Evolutionary conservation across 2,113 vertebrate genomes (phyloP).

Genomic region (Oreochromis spilurus): DNA sequence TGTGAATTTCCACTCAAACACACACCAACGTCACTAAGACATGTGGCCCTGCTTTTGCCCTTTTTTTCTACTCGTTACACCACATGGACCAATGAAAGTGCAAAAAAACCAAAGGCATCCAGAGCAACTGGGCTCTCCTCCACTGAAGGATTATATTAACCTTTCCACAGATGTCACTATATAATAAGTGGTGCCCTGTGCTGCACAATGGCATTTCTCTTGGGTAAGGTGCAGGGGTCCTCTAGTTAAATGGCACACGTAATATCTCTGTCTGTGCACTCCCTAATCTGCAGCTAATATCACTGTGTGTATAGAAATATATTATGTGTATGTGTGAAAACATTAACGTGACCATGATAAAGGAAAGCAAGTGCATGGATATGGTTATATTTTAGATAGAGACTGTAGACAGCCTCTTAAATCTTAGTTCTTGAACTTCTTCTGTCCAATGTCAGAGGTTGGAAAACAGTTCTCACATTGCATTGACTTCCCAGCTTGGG

Average conservation of each 20-base stretch:
- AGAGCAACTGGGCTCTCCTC: constrained; percentile 1
- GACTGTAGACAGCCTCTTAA: neutral
- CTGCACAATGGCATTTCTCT: constrained; percentile 67
- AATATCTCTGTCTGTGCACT: constrained; percentile 50
- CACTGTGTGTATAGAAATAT: neutral
- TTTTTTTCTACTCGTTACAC: neutral
- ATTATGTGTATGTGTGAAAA: neutral
- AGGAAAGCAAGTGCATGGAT: neutral
- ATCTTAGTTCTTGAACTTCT: neutral
- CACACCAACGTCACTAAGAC: neutral
- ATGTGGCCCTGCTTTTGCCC: neutral
- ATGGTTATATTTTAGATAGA: neutral
- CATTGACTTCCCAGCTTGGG: neutral
- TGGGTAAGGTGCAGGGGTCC: constrained; percentile 53
- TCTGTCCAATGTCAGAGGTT: neutral
- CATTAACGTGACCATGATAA: neutral
- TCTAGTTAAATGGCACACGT: constrained; percentile 70
- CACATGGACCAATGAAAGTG: neutral
- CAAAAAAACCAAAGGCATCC: neutral
- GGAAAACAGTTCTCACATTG: neutral
- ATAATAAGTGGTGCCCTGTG: constrained; percentile 52
- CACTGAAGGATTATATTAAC: constrained; percentile 70
- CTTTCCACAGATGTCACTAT: constrained; percentile 68
- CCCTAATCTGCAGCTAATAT: constrained; percentile 42
- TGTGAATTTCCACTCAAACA: neutral